These are phyloP conservation scores for Nymphalis polychloros DNA, from an alignment of 2,888 invertebrate genomes.

Conservation along the genomic window DNA sequence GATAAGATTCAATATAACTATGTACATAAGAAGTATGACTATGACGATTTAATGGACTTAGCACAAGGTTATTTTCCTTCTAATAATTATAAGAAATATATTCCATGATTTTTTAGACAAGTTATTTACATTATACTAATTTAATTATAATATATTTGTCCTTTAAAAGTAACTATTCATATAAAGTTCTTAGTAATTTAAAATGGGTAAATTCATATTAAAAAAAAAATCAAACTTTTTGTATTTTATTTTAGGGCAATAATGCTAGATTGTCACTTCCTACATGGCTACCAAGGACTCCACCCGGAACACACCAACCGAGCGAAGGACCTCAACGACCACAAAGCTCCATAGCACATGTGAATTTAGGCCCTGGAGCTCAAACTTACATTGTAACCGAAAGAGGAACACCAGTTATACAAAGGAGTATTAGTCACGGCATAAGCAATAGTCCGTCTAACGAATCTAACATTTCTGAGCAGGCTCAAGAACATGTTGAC, in stretches of 20 bases:
- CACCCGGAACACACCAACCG: conserved; percentile 63
- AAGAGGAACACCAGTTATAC: conserved; percentile 51
- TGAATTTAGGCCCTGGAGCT: conserved; percentile 59
- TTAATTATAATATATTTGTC: too few relatives aligned
- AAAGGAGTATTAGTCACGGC: conserved; percentile 52
- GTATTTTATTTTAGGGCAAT: conserved; percentile 58
- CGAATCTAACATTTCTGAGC: conserved; percentile 64
- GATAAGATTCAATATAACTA: too few relatives aligned
- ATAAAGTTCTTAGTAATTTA: too few relatives aligned
- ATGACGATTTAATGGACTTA: too few relatives aligned
- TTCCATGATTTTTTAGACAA: too few relatives aligned
- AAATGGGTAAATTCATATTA: too few relatives aligned
- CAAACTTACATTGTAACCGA: conserved; percentile 68
- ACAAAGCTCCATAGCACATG: conserved; percentile 72
- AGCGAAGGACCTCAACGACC: conserved; percentile 63
- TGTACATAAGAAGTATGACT: too few relatives aligned
- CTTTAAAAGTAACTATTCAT: too few relatives aligned
- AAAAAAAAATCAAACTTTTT: not conserved
- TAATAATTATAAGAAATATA: too few relatives aligned
- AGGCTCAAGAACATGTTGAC: conserved; percentile 58
- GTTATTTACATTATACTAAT: too few relatives aligned
- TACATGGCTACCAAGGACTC: conserved; percentile 70
- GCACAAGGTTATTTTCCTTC: too few relatives aligned
- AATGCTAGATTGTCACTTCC: conserved; percentile 71
- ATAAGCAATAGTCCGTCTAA: conserved; percentile 61